phyloP scores from a whole-genome alignment of 2,888 invertebrate genomes.

The Muscina levida region DNA sequence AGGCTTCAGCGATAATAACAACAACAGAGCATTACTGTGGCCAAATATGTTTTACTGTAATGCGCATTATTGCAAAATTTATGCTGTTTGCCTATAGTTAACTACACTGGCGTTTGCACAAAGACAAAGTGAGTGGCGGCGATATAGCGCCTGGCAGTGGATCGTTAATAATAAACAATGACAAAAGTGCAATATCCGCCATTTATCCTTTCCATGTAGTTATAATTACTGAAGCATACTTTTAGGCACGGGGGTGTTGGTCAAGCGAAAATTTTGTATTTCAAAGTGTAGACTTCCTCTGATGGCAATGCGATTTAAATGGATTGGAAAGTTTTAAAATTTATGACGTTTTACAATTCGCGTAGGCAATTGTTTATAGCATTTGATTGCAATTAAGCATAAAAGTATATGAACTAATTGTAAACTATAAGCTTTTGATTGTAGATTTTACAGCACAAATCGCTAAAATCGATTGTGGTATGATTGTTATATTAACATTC shows the following conservation, averaged over 20 bases:
- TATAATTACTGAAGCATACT: conserved; percentile 9
- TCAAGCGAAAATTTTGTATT: not conserved
- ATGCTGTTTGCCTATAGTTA: conserved; percentile 23
- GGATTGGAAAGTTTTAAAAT: too few relatives aligned
- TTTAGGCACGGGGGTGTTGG: not conserved
- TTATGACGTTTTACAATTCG: too few relatives aligned
- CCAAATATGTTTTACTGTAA: conserved; percentile 43
- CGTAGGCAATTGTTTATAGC: too few relatives aligned
- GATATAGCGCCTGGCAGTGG: not conserved
- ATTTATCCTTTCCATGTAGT: conserved; percentile 1
- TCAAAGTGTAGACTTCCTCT: too few relatives aligned
- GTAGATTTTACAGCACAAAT: too few relatives aligned
- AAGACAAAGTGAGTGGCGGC: not conserved
- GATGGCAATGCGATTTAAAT: too few relatives aligned
- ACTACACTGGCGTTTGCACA: too few relatives aligned
- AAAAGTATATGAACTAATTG: too few relatives aligned
- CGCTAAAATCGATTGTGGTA: too few relatives aligned
- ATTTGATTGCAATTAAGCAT: too few relatives aligned
- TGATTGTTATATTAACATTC: too few relatives aligned
- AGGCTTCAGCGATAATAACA: not conserved
- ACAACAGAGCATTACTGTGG: conserved; percentile 24
- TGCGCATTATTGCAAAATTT: conserved; percentile 60
- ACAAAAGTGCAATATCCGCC: conserved; percentile 40
- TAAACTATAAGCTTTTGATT: too few relatives aligned
- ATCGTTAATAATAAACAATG: conserved; percentile 58